phyloP scores from a whole-genome alignment of 2,113 vertebrate species.

The Speoplatyrhinus poulsoni region DNA sequence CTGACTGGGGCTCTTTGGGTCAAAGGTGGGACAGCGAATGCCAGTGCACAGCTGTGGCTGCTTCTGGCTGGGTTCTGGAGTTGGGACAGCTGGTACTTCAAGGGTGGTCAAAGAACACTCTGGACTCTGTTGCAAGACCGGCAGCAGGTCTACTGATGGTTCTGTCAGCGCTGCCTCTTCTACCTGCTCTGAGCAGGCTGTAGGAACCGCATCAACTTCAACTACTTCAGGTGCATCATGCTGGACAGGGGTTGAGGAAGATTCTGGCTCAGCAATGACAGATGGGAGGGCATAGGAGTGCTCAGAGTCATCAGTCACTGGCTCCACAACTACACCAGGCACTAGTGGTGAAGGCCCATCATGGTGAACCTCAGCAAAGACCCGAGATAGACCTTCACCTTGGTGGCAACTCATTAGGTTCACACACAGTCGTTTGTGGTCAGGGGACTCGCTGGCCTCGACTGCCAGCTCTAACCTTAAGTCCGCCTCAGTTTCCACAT shows the following conservation, averaged over 20 bases:
- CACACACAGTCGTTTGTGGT: slow-evolving; percentile 74
- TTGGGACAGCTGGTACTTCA: neutral
- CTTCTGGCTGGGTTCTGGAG: slow-evolving; percentile 7
- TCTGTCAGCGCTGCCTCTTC: neutral
- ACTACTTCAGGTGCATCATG: neutral
- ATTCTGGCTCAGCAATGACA: slow-evolving; percentile 26
- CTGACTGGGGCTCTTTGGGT: slow-evolving; percentile 76
- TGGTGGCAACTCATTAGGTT: slow-evolving; percentile 74
- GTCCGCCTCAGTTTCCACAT: slow-evolving; percentile 53
- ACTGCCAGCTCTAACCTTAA: slow-evolving; percentile 69
- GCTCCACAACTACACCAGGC: neutral
- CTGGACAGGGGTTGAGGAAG: neutral
- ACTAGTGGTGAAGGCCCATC: slow-evolving; percentile 27
- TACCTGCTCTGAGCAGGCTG: neutral
- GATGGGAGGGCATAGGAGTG: slow-evolving; percentile 45
- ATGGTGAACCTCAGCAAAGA: slow-evolving; percentile 57
- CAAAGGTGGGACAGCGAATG: slow-evolving; percentile 66
- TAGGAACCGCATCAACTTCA: neutral
- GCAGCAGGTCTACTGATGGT: slow-evolving; percentile 5
- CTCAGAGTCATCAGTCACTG: slow-evolving; percentile 7
- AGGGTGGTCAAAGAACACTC: neutral
- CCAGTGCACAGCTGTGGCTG: slow-evolving; percentile 15
- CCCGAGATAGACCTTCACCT: slow-evolving; percentile 52
- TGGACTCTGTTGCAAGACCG: neutral
- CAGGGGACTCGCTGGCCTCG: slow-evolving; percentile 65